Evolutionary conservation across 2,888 invertebrate genomes (phyloP), one percentile per base, ranked within the genome.

Genomic region (Platycheirus albimanus): DNA sequence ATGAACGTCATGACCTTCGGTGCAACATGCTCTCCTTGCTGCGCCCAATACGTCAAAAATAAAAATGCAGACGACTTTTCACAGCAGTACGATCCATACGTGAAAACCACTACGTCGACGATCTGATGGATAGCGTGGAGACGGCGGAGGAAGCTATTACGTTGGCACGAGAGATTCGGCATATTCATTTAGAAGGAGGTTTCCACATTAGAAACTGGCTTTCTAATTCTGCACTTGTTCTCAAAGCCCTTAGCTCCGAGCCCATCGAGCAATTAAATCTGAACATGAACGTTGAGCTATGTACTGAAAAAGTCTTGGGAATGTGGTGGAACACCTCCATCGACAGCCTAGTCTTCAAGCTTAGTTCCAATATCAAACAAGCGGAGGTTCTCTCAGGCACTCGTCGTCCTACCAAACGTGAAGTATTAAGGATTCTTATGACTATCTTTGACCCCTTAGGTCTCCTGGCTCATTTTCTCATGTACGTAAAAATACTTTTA

Each of bases 281-380:
- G 38, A 38, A 38, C 6, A 38, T 38, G 6, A 38, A 38, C 13
- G 13, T 38, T n/a, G 38, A n/a, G n/a, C n/a, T n/a, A n/a, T n/a
- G n/a, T n/a, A n/a, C n/a, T n/a, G n/a, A n/a, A n/a, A n/a, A n/a
- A 38, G 63, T 83, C 5, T 58, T 86, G 1, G 86, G 86, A 1
- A 43, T 86, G 10, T 56, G 30, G 19, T 86, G 86, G 86, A 38
- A n/a, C 13, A 38, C 38, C 38, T 38, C 38, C 13, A 38, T 3
- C 11, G 38, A 38, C 3, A n/a, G 38, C 13, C 13, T 38, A 13
- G 13, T 38, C 13, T 38, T 38, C 13, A 38, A 38, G 38, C 13
- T 38, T 13, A 38, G 38, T 13, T 38, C 38, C 13, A 11, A 38
- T 38, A 11, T 38, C 38, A 38, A 38, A 6, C 38, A 38, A 38